These are phyloP conservation scores for Pseudotriccus pelzelni DNA, from an alignment of 2,797 vertebrate genomes.

Conservation along the genomic window DNA sequence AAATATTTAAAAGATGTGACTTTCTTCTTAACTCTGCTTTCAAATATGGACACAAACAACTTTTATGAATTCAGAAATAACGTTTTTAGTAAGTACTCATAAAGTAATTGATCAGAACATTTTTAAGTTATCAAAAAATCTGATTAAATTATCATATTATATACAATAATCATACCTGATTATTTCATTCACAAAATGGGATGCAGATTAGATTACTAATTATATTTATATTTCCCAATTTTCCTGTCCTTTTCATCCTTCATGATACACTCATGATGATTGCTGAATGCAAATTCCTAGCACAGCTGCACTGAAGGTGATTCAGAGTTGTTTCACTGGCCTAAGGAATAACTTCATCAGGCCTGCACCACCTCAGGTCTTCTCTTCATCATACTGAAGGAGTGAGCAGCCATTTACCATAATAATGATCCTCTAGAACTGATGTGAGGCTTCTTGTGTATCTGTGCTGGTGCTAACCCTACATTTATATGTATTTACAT, in stretches of 20 bases:
- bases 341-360: background rate
- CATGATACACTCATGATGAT: background rate
- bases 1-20: background rate
- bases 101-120: background rate
- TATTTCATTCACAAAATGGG: constrained; percentile 16
- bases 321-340: background rate
- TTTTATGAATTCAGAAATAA: background rate
- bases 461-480: background rate
- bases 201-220: constrained; percentile 37
- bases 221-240: constrained; percentile 11
- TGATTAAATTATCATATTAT: constrained; percentile 47
- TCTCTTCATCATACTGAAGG: background rate
- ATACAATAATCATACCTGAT: constrained; percentile 19
- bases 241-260: constrained; percentile 19
- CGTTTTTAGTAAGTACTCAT: background rate
- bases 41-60: background rate
- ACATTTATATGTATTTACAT: background rate
- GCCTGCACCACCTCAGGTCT: background rate
- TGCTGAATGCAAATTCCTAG: constrained; percentile 1
- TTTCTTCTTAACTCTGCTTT: background rate
- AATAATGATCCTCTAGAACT: background rate
- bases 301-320: background rate
- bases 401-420: background rate
- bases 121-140: background rate
- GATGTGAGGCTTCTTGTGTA: background rate